phyloP scores from a whole-genome alignment of 2,797 vertebrate genomes.

The Jordanella pulchra region DNA sequence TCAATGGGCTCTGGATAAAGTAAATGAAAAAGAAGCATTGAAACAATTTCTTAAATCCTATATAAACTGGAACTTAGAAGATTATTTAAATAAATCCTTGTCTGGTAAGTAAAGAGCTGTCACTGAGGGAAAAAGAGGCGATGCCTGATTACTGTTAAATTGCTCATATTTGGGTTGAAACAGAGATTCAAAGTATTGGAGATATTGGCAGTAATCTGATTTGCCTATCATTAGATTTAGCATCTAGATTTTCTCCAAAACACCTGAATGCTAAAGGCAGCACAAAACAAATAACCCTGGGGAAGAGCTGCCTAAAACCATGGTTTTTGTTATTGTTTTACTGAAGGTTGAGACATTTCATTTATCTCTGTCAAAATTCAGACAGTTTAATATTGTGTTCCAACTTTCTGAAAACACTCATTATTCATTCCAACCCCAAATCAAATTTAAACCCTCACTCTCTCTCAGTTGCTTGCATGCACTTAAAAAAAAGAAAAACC shows the following conservation, averaged over 20 bases:
- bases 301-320: not conserved
- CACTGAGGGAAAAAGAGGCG: not conserved
- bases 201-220: not conserved
- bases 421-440: not conserved
- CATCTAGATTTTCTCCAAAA: not conserved
- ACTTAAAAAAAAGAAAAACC: slow-evolving; percentile 6
- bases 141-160: not conserved
- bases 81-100: not conserved
- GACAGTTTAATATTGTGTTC: not conserved
- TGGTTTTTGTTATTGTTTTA: not conserved
- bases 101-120: not conserved
- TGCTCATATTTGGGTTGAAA: not conserved
- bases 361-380: not conserved
- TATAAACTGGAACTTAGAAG: not conserved
- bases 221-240: not conserved
- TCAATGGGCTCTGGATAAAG: not conserved
- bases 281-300: no score
- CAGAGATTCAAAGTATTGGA: not conserved
- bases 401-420: not conserved
- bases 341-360: not conserved
- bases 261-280: not conserved
- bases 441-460: not conserved
- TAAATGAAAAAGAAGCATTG: not conserved
- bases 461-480: not conserved
- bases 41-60: not conserved